phyloP scores from a whole-genome alignment of 2,113 vertebrate genomes.

The Puffinus mauretanicus region DNA sequence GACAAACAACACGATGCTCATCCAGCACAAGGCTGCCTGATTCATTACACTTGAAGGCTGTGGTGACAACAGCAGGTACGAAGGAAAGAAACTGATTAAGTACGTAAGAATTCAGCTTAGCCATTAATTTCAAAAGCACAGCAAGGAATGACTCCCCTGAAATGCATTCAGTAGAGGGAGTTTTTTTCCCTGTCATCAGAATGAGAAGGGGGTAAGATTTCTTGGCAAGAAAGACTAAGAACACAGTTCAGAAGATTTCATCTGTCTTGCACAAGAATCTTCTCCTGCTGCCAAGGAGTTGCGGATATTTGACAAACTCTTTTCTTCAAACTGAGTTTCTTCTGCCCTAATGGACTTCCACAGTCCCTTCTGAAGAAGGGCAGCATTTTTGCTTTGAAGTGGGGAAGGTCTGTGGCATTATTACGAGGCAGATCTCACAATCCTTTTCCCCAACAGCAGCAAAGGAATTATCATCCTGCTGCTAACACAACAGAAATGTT shows the following conservation, averaged over 20 bases:
- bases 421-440: neutral
- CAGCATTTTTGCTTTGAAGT: conserved; percentile 2
- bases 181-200: conserved; percentile 45
- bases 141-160: conserved; percentile 33
- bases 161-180: conserved; percentile 23
- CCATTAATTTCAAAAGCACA: conserved; percentile 56
- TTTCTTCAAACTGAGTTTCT: conserved; percentile 20
- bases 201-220: conserved; percentile 59
- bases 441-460: neutral
- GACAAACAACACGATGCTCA: neutral
- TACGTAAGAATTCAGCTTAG: neutral
- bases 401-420: neutral
- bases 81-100: conserved; percentile 32
- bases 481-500: neutral
- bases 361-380: neutral
- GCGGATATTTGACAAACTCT: conserved; percentile 53
- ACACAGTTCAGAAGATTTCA: conserved; percentile 65
- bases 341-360: conserved; percentile 37
- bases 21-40: neutral
- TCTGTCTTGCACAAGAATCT: conserved; percentile 68
- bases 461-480: neutral
- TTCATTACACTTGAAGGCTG: neutral
- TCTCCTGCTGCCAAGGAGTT: conserved; percentile 58
- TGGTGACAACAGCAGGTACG: conserved; percentile 41
- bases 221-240: conserved; percentile 59